Base-by-base conservation (phyloP, 1,140 invertebrate species). In the Drosophila persimilis region DNA sequence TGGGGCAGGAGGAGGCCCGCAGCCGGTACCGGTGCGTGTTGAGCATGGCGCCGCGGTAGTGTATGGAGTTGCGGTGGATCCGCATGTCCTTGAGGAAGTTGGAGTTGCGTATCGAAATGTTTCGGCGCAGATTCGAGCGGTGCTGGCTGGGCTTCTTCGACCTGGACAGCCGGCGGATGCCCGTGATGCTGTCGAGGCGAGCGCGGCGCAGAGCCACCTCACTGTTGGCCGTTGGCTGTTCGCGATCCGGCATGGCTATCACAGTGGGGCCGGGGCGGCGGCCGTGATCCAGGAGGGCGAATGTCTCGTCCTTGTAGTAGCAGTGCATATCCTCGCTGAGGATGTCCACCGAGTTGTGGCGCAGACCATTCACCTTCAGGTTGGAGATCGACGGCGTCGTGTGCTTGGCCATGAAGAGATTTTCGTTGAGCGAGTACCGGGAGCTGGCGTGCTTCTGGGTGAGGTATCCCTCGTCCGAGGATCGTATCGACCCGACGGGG, bases 1-100 rank as follows among this genome's bases (percentile, higher is more conserved):
- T 95, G 1, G 97, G 97, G 91, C 96, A 97, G 17, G 96, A 97
- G 0, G 96, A 97, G 7, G 97, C 96, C 48, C 96, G 93, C 59
- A 97, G 92, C 50, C 95, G 93, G 91, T 98, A 98, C 67, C 97
- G 94, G 91, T 95, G 94, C 46, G 95, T 94, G 90, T 96, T 96
- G 13, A 96, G 91, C 91, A 96, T 95, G 24, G 95, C 96, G 11
- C 95, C 95, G 53, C 96, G 93, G 92, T 96, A 95, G 85, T 95
- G 95, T 41, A 97, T 94, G 0, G 95, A 96, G 90, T 96, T 95
- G 64, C 95, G 93, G 70, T 96, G 95, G 56, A 96, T 93, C 79
- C 94, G 93, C 73, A 96, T 94, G 81, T 96, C 94, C 83, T 94
- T 95, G 45, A 96, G 93, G 78, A 96, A 96, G 75, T 95, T 94